Evolutionary conservation across 2,888 invertebrate species (phyloP), one percentile per base, ranked within the genome.

Genomic region (Eumerus sabulonum): DNA sequence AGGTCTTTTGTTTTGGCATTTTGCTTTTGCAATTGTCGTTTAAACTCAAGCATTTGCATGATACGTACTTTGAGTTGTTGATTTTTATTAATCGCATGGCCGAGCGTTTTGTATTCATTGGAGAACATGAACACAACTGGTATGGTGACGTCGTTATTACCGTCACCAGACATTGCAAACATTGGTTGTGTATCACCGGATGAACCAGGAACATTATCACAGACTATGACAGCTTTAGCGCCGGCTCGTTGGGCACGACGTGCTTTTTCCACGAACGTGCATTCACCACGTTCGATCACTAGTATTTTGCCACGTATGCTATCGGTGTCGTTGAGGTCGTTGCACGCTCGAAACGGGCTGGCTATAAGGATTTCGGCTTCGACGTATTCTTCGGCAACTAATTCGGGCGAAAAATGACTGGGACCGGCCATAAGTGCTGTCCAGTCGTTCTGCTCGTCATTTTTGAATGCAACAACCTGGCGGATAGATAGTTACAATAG

Each of bases 81-180:
- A 81, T 93, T 89, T 0, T 90, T 87, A 4, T 90, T 85, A 76
- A 94, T 86, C 0, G 92, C 91, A 13, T 91, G 90, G 0, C 92
- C 87, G n/a, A 98, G 88, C 82, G 92, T 91, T 14, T 66, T 88
- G 1, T 94, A 96, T 87, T 98, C 97, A 72, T 92, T 90, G 5
- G 92, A 91, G 87, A 96, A 98, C 62, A 98, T 91, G 87, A 98
- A 98, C 9, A 97, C 95, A n/a, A 96, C 92, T 0, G 98, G 97
- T 85, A 98, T 97, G 82, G 90, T 91, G 7, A 98, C 94, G 86
- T 97, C 95, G 82, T 95, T 94, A 1, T 90, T 92, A 0, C 96
- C 97, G 88, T 98, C 98, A 1, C 97, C 97, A 0, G 97, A 97
- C 98, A 99, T 98, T 3, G 97, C 97, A 90, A 99, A 99, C 90